phyloP scores from a whole-genome alignment of 1,140 invertebrate genomes.

The Brachionus rubens region DNA sequence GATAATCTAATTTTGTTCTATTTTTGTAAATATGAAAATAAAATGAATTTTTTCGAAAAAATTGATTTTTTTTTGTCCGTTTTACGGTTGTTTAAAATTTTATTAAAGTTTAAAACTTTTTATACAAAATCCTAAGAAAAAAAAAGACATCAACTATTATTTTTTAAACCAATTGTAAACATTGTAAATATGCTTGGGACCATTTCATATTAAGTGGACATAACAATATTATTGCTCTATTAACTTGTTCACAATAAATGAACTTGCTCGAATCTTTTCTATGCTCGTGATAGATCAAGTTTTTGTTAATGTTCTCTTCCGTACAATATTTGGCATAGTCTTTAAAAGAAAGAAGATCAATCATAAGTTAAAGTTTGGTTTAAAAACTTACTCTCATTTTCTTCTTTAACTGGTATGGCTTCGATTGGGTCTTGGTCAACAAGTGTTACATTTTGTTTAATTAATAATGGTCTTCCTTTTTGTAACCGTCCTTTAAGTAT shows the following conservation, averaged over 20 bases:
- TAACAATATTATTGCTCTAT: background rate
- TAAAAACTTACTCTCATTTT: background rate
- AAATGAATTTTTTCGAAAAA: no score
- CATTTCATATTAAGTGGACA: slow-evolving; percentile 35
- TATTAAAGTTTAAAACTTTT: background rate
- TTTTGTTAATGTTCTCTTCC: slow-evolving; percentile 1
- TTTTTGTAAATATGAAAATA: no score
- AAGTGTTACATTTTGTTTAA: slow-evolving; percentile 1
- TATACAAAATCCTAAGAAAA: background rate
- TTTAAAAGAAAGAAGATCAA: background rate
- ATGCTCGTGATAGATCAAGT: slow-evolving; percentile 29
- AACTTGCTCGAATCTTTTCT: slow-evolving; percentile 13
- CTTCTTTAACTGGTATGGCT: background rate
- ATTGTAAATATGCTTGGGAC: slow-evolving; percentile 34
- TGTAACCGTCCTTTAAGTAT: background rate
- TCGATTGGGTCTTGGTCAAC: background rate
- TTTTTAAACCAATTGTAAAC: slow-evolving; percentile 9
- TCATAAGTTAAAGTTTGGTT: background rate
- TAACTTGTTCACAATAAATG: slow-evolving; percentile 33
- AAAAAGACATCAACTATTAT: background rate
- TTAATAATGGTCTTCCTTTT: slow-evolving; percentile 1
- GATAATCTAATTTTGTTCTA: no score
- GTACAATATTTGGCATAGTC: slow-evolving; percentile 9
- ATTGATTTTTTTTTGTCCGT: background rate
- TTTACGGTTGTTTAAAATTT: background rate